These are phyloP conservation scores for Marisa cornuarietis DNA, from an alignment of 1,140 invertebrate genomes.

Conservation along the genomic window DNA sequence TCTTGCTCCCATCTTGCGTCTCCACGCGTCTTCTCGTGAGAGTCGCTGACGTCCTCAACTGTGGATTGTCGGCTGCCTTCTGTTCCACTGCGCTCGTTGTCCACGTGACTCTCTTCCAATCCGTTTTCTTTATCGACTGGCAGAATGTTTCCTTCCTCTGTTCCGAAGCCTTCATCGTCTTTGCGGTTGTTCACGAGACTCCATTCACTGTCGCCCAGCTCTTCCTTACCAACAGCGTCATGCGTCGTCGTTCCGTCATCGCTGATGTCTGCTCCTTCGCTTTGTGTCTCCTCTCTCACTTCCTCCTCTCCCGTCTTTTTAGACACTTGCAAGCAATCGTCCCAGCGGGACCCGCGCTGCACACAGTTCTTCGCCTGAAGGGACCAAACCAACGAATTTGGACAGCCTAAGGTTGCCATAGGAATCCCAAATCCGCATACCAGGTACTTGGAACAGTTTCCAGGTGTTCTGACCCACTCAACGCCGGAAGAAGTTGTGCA, in stretches of 20 bases:
- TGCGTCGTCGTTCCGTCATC: not conserved
- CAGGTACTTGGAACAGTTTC: conserved; percentile 33
- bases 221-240: not conserved
- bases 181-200: not conserved
- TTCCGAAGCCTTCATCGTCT: not conserved
- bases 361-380: conserved; percentile 32
- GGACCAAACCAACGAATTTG: conserved; percentile 28
- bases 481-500: conserved; percentile 29
- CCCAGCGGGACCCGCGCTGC: conserved; percentile 26
- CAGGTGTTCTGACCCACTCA: conserved; percentile 31
- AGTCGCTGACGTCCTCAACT: no score
- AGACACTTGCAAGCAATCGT: conserved; percentile 21
- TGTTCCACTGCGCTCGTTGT: no score
- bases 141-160: no score
- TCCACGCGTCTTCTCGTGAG: no score
- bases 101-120: no score
- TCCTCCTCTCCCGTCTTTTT: not conserved
- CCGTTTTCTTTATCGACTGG: no score
- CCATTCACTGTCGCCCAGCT: not conserved
- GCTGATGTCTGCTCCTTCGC: not conserved
- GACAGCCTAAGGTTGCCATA: conserved; percentile 25
- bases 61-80: no score
- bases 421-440: conserved; percentile 31
- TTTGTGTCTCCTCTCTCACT: not conserved
- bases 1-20: no score